Base-by-base conservation (phyloP, 2,888 invertebrate species). In the Gastrophysa polygoni region DNA sequence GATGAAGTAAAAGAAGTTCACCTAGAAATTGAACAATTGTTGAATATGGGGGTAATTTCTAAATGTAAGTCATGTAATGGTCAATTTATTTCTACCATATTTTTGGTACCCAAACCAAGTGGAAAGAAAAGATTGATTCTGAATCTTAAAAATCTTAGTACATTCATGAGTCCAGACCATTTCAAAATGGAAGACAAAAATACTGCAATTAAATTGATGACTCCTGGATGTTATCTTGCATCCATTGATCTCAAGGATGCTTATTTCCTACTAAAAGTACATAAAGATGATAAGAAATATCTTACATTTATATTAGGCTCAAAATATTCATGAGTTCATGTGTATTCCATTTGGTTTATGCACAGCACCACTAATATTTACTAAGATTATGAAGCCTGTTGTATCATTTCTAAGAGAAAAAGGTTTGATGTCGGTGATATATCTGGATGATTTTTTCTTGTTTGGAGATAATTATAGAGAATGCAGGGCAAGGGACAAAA, bases 11-110 rank as follows among this genome's bases (percentile, higher is more conserved):
- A 7, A 8, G 38, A 21, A n/a, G 16, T 54, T 18, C 17, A 20
- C 2, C 10, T 38, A n/a, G 43, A 54, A 54, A 54, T 54, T 34
- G 21, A 54, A 14, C 54, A 38, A 11, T 14, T 54, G 21, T 4
- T 54, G 20, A 38, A 20, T 11, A 50, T 50, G 5, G 49, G 28
- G 6, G 50, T 28, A n/a, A 29, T 50, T 50, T 10, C 28, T 1
- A 11, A 17, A 11, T 50, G 50, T 29, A 14, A 3, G 1, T 2
- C 50, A n/a, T 28, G 21, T 50, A 18, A 18, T n/a, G 16, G 10
- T n/a, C 29, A 50, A 16, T 50, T 50, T 29, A 3, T 50, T 28
- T 29, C 50, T 10, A 29, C 16, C 7, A 50, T 50, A 50, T 29
- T 29, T 28, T 50, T 50, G 28, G 50, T 50, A 2, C 16, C 50